These are phyloP conservation scores for Drosophila lacteicornis DNA, from an alignment of 1,140 invertebrate genomes.

Conservation along the genomic window DNA sequence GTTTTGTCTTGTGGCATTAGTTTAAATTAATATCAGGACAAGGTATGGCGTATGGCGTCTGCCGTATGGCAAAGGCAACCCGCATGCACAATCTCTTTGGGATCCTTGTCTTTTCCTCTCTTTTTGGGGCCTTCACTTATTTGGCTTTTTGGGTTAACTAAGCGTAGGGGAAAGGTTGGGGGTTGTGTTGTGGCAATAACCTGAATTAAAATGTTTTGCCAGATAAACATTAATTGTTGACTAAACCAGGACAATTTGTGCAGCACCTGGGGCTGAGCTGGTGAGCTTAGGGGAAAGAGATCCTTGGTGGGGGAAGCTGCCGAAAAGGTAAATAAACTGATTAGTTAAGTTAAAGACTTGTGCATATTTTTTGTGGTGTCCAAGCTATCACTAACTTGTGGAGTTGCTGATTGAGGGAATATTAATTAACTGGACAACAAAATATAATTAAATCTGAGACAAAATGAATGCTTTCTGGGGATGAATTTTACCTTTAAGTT, in stretches of 20 bases:
- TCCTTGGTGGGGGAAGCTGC: background rate
- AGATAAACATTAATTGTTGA: conserved; percentile 61
- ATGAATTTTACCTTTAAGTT: background rate
- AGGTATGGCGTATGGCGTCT: conserved; percentile 16
- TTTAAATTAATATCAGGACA: conserved; percentile 71
- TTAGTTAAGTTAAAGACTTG: conserved; percentile 22
- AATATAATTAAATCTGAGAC: background rate
- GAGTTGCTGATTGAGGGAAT: background rate
- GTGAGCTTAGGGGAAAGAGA: conserved; percentile 5
- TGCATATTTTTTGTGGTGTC: background rate
- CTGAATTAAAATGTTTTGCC: conserved; percentile 48
- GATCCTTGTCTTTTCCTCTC: conserved; percentile 15
- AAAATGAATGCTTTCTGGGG: background rate
- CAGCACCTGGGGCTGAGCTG: conserved; percentile 25
- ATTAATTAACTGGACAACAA: background rate
- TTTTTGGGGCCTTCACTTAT: conserved; percentile 15
- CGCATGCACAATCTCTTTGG: conserved; percentile 31
- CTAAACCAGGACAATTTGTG: conserved; percentile 44
- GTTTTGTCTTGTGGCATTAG: conserved; percentile 52
- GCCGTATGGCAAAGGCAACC: conserved; percentile 7
- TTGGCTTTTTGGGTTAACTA: conserved; percentile 17
- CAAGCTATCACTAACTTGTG: background rate
- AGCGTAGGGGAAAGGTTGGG: conserved; percentile 11
- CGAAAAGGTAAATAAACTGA: conserved; percentile 14
- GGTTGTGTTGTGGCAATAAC: conserved; percentile 25